These are phyloP conservation scores for Aphidoletes aphidimyza DNA, from an alignment of 2,888 invertebrate species.

Conservation along the genomic window DNA sequence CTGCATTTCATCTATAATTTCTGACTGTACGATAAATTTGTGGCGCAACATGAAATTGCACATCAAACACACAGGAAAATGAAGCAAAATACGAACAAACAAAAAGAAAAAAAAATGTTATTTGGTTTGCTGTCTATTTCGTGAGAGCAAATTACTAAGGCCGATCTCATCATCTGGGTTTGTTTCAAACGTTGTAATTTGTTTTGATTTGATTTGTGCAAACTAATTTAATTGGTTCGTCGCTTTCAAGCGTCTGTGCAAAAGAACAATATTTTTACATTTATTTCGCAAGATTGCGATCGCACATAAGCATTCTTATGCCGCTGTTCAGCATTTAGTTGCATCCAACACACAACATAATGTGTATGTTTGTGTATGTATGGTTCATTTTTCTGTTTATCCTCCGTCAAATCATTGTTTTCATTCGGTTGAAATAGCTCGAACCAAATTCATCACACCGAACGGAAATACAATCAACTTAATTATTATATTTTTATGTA, in stretches of 20 bases:
- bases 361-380: too few species aligned
- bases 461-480: constrained; percentile 40
- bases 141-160: constrained; percentile 34
- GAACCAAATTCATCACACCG: not conserved
- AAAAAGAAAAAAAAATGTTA: not conserved
- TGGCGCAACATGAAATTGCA: not conserved
- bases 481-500: constrained; percentile 40
- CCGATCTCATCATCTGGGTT: constrained; percentile 5
- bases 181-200: constrained; percentile 36
- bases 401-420: constrained; percentile 24
- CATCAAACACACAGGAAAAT: too few species aligned
- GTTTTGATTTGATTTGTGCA: constrained; percentile 51
- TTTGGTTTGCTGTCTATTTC: not conserved
- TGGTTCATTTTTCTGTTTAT: not conserved
- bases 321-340: too few species aligned
- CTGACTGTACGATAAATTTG: constrained; percentile 15
- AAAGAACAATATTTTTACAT: not conserved
- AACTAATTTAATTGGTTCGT: constrained; percentile 50
- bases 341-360: too few species aligned
- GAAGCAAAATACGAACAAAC: too few species aligned
- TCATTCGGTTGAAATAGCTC: not conserved
- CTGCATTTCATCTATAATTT: constrained; percentile 21
- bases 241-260: constrained; percentile 33
- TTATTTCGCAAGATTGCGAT: not conserved
- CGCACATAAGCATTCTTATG: not conserved